Base-by-base conservation (phyloP, 2,888 invertebrate genomes). In the Myopa tessellatipennis region DNA sequence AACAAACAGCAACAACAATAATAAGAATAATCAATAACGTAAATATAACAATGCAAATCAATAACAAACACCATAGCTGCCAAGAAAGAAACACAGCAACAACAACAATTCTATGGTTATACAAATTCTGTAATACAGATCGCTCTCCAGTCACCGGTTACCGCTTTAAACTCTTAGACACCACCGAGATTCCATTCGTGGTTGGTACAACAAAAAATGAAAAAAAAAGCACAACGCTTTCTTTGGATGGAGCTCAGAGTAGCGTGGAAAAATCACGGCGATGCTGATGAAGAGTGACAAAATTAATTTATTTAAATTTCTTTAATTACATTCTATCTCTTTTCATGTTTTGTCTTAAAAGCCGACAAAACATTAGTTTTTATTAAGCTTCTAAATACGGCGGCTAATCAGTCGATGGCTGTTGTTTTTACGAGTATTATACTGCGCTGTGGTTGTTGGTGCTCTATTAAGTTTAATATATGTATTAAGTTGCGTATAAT, bases 261-360 rank as follows among this genome's bases (percentile, higher is more conserved):
- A 60, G 60, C 60, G 16, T 60, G 12, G 55, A 55, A 55, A 55
- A 55, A 55, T 55, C 55, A 3, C 73, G 4, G 2, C 26, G 26
- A 26, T 26, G 26, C 45, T 52, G 77, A 79, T 77, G 69, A 84
- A 84, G 84, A 87, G 84, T 85, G 85, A 85, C 83, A 85, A 81
- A 84, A 87, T 87, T 84, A 87, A 86, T 87, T 83, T 83, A 84
- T 83, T 84, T 84, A 86, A 87, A 86, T 85, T 86, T 85, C 83
- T 86, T 86, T 85, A 86, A 87, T 86, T 82, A 81, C 82, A 81
- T 78, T 81, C 69, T 69, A 68, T 58, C 60, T 40, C 45, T 10
- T 69, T 69, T 60, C 58, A 58, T 60, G 69, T 69, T 75, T 75
- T 75, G 14, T 45, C 78, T 83, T 84, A 82, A 82, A 84, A 76